These are phyloP conservation scores for Bombus terrestris DNA, from an alignment of 1,140 invertebrate species.

Conservation along the genomic window DNA sequence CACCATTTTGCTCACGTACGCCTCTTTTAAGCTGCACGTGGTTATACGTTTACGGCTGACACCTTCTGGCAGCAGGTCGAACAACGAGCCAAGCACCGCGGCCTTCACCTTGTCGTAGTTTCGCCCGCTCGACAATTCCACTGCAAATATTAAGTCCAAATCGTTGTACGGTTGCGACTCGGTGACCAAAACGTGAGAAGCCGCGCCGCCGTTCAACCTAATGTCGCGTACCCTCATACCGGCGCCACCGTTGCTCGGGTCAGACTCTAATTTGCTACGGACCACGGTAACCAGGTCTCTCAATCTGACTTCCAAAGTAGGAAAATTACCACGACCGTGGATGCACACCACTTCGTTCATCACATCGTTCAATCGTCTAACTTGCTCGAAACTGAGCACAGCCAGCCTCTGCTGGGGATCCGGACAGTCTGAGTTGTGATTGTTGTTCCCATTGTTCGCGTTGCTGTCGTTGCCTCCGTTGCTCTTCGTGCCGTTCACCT, in stretches of 20 bases:
- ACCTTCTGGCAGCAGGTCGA: constrained; percentile 96
- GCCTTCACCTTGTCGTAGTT: constrained; percentile 96
- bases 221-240: constrained; percentile 95
- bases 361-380: constrained; percentile 95
- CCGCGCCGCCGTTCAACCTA: constrained; percentile 99
- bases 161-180: constrained; percentile 97
- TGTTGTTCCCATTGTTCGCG: constrained; percentile 60
- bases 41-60: constrained; percentile 96
- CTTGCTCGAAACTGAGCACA: constrained; percentile 97
- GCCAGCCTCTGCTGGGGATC: constrained; percentile 89
- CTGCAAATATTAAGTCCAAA: constrained; percentile 98
- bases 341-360: constrained; percentile 98
- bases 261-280: constrained; percentile 91
- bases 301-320: constrained; percentile 96
- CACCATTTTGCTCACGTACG: constrained; percentile 99
- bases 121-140: constrained; percentile 91
- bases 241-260: constrained; percentile 87
- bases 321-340: constrained; percentile 99
- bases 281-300: constrained; percentile 96
- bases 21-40: constrained; percentile 97
- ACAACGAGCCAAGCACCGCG: constrained; percentile 95
- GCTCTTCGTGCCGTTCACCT: constrained; percentile 63
- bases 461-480: constrained; percentile 62
- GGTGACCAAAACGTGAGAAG: constrained; percentile 95
- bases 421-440: constrained; percentile 64